phyloP scores from a whole-genome alignment of 2,113 vertebrate species.

The Pionites leucogaster region DNA sequence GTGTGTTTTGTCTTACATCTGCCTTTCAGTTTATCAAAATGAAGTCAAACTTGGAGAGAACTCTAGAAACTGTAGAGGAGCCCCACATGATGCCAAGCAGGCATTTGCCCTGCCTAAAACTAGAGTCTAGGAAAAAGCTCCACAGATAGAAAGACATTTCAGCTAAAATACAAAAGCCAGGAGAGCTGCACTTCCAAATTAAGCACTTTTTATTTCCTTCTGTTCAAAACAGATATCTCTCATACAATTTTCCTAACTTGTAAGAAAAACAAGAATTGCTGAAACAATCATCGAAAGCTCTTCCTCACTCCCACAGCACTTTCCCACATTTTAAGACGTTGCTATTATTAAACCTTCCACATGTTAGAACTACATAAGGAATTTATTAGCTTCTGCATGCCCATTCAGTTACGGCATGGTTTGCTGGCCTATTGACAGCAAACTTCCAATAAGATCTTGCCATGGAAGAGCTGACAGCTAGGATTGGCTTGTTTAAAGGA shows the following conservation, averaged over 20 bases:
- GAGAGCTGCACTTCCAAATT: neutral
- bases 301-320: neutral
- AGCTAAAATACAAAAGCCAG: neutral
- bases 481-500: neutral
- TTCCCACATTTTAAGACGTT: neutral
- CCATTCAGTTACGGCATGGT: neutral
- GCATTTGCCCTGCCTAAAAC: neutral
- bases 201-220: neutral
- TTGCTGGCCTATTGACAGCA: neutral
- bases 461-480: neutral
- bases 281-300: neutral
- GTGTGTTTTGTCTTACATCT: neutral
- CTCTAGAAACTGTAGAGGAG: neutral
- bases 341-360: neutral
- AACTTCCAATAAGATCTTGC: neutral
- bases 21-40: neutral
- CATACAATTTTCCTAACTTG: neutral
- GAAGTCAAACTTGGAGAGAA: neutral
- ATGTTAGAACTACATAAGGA: neutral
- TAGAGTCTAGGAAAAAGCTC: neutral
- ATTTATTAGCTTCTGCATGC: neutral
- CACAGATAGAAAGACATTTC: neutral
- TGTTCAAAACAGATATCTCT: neutral
- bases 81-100: rapidly evolving
- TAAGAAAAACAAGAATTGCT: neutral